These are phyloP conservation scores for Parus major DNA, from an alignment of 2,113 vertebrate species.

Conservation along the genomic window DNA sequence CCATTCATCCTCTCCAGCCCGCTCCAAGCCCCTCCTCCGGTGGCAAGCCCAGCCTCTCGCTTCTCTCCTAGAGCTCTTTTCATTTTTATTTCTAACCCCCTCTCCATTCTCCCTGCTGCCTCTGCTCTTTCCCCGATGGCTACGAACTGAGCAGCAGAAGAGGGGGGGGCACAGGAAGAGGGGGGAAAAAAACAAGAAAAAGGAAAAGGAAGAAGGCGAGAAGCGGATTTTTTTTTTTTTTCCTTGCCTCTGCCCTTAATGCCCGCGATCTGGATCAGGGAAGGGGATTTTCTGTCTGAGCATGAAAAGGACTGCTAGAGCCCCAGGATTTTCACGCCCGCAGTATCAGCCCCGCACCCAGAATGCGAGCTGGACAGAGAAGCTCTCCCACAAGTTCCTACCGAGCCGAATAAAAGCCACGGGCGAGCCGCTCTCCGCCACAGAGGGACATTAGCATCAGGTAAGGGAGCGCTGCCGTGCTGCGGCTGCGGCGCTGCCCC, in stretches of 20 bases:
- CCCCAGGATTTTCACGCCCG: conserved; percentile 76
- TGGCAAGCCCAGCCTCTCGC: conserved; percentile 67
- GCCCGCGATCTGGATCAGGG: conserved; percentile 75
- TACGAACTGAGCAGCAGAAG: conserved; percentile 64
- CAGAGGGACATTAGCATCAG: conserved; percentile 77
- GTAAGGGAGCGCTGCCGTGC: conserved; percentile 67
- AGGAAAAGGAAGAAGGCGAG: background rate
- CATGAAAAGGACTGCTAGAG: conserved; percentile 82
- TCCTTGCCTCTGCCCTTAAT: conserved; percentile 66
- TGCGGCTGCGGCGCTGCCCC: conserved; percentile 24
- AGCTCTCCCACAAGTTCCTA: conserved; percentile 74
- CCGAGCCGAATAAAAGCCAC: conserved; percentile 74
- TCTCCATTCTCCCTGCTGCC: conserved; percentile 60
- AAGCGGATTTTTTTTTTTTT: background rate
- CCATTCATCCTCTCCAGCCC: conserved; percentile 68
- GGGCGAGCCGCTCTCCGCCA: conserved; percentile 61
- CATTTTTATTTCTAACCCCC: conserved; percentile 75
- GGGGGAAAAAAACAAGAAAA: background rate
- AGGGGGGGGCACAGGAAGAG: background rate
- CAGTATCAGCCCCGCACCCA: conserved; percentile 71
- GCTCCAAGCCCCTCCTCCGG: conserved; percentile 63
- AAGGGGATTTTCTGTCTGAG: conserved; percentile 76
- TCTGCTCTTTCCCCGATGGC: conserved; percentile 69
- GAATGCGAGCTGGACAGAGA: conserved; percentile 77
- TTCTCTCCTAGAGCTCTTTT: conserved; percentile 70